Percentiles rank a stretch among this genome's conserved stretches.
Evolutionary conservation across 2,888 invertebrate species (phyloP).

Genomic region (Diploptera punctata): DNA sequence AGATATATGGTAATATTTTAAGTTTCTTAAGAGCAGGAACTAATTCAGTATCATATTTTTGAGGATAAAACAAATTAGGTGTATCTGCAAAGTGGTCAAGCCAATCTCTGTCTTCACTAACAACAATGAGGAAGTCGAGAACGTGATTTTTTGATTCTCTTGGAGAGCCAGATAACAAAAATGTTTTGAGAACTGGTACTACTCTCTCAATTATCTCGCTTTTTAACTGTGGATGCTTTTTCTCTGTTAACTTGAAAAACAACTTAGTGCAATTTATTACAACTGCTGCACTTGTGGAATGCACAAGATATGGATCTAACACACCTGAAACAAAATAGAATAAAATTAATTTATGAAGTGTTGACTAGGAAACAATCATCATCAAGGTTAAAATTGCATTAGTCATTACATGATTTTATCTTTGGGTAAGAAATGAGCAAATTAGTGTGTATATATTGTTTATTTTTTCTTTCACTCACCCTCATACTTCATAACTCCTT

Average conservation of each 20-base stretch:
- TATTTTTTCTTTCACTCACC: too few species aligned
- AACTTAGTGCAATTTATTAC: constrained; percentile 42
- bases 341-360: not conserved
- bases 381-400: too few species aligned
- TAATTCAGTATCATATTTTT: constrained; percentile 9
- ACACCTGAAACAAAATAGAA: constrained; percentile 32
- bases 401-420: too few species aligned
- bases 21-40: constrained; percentile 22
- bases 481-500: too few species aligned
- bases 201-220: constrained; percentile 37
- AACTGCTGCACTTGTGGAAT: constrained; percentile 41
- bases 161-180: constrained; percentile 50
- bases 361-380: too few species aligned
- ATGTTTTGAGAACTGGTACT: constrained; percentile 33
- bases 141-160: constrained; percentile 48
- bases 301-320: constrained; percentile 41
- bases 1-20: constrained; percentile 29
- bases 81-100: constrained; percentile 18
- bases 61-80: constrained; percentile 33
- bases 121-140: constrained; percentile 34
- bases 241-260: constrained; percentile 38
- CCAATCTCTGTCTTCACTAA: constrained; percentile 26
- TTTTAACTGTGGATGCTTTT: constrained; percentile 38
- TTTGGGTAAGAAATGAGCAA: too few species aligned
- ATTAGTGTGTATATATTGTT: too few species aligned